These are phyloP conservation scores for Malurus splendens DNA, from an alignment of 2,797 vertebrate genomes.

Conservation along the genomic window DNA sequence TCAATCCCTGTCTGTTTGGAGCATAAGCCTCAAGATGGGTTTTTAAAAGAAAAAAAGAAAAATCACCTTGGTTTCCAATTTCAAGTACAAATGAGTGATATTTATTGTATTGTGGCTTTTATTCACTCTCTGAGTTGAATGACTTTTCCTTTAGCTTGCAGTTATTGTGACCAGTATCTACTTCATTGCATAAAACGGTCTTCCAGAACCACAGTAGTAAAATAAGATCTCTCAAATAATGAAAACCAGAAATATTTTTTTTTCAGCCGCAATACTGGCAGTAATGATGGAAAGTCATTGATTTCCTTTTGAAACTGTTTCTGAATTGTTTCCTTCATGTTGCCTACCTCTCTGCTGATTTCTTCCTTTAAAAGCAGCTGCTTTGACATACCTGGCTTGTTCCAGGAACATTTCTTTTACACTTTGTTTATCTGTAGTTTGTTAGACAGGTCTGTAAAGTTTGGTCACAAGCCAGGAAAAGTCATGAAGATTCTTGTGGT, in stretches of 20 bases:
- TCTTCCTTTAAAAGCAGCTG: background rate
- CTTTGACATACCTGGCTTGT: background rate
- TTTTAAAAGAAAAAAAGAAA: background rate
- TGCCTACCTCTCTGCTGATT: background rate
- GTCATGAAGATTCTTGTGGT: background rate
- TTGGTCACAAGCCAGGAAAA: background rate
- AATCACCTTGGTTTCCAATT: background rate
- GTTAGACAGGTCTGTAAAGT: background rate
- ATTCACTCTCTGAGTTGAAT: background rate
- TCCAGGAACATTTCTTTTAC: background rate
- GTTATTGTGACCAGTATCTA: background rate
- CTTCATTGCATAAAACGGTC: background rate
- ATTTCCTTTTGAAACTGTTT: slow-evolving; percentile 9
- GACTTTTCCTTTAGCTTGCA: background rate
- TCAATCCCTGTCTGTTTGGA: background rate
- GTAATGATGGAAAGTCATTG: background rate
- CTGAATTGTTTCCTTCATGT: background rate
- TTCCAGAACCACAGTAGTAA: slow-evolving; percentile 6
- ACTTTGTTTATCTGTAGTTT: background rate
- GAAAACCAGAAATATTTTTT: background rate
- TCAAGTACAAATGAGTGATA: background rate
- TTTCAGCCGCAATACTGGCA: background rate
- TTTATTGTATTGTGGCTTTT: background rate
- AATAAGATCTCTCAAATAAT: slow-evolving; percentile 18
- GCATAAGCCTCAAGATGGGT: background rate